Evolutionary conservation across 1,140 invertebrate genomes (phyloP), one percentile per base, ranked within the genome.

Genomic region (Drosophila setifemur): DNA sequence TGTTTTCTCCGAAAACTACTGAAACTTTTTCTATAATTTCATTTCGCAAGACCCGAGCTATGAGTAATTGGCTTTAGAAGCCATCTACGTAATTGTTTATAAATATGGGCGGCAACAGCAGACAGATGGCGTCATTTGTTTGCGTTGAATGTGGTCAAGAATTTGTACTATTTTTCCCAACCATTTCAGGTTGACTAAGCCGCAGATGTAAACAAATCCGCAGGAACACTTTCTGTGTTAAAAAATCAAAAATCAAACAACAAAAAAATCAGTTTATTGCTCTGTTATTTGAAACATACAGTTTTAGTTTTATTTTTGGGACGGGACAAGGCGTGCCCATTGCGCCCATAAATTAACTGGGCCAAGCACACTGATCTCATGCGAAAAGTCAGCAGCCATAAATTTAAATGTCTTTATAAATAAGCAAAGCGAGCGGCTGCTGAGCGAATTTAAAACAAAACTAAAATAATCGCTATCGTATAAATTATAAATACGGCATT

Each of bases 351-450:
- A 85, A 85, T 85, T 79, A 64, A 66, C 33, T 67, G 47, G 74
- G 68, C 68, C 69, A 63, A 47, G 60, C 58, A 64, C 58, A 64
- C 77, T 77, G 77, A 83, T 83, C 61, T 82, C 78, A 79, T 79
- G 81, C 81, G 64, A 86, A 83, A 85, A 74, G 33, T 57, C 78
- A 66, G 50, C 43, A 45, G 55, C 71, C 77, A 85, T 85, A 85
- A 85, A 85, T 85, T 75, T 78, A 63, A 86, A 85, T 79, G 75
- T 72, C 54, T 79, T 85, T 85, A 85, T 85, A 85, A 85, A 85
- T 86, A 86, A 85, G 52, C 71, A 35, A 29, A 44, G 43, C 55
- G 40, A 31, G 45, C 53, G 70, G 48, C 61, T 35, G 50, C 35
- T 35, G 18, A 58, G 19, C 12, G 47, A 50, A 70, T 40, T 37